Evolutionary conservation across 1,140 invertebrate genomes (phyloP), one percentile per base, ranked within the genome.

Genomic region (Onthophagus taurus): DNA sequence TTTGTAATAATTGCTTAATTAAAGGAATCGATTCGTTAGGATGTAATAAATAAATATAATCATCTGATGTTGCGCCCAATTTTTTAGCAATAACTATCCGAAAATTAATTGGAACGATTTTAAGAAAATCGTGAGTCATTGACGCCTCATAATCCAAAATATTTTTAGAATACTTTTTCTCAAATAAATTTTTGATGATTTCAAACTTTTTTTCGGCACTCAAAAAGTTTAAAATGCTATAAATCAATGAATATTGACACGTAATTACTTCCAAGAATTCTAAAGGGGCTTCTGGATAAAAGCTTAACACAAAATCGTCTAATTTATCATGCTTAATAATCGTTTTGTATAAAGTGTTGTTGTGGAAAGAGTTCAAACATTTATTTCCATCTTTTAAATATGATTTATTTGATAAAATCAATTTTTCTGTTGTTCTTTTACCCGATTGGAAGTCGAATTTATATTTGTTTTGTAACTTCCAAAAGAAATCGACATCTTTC

Each of bases 401-500:
- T 17, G 24, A 9, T 29, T 29, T 9, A 4, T 41, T 26, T 9
- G 24, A 7, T 26, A 26, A 18, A 12, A 41, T 8, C 4, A 41
- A 14, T 16, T 18, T 24, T 9, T 13, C 29, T 17, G n/a, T 41
- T 7, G 23, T 23, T 16, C 24, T 21, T 9, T 29, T 41, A 16
- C 38, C 38, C 11, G 11, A 26, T 29, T 29, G 6, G 6, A 13
- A 9, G 11, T 20, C 16, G 17, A 41, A 17, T 30, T 26, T 29
- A 17, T 26, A 17, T 41, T 29, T 41, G 13, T 37, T 20, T 2
- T 2, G 8, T 14, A 41, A 17, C 16, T 24, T 29, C 21, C 21
- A 41, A 13, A 41, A 41, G 6, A 41, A 41, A 7, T 41, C 14
- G 14, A 23, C 6, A 29, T 41, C 13, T n/a, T 2, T 8, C 16